These are phyloP conservation scores for Cabera pusaria DNA, from an alignment of 2,888 invertebrate species.

Conservation along the genomic window DNA sequence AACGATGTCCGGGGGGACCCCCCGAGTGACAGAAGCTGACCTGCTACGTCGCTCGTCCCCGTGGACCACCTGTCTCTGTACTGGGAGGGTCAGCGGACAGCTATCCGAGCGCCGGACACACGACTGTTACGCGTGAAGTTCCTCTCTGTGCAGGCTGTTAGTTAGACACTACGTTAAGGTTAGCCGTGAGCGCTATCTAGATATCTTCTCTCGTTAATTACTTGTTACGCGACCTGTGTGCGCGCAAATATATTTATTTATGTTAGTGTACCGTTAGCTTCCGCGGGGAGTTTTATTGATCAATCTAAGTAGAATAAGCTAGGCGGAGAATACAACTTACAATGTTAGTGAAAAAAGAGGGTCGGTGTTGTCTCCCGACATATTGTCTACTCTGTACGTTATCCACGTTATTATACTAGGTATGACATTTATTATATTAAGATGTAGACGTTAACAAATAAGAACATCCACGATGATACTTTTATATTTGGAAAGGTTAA, in stretches of 20 bases:
- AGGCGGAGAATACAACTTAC: background rate
- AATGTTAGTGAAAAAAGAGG: too few species aligned
- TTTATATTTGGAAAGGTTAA: constrained; percentile 17
- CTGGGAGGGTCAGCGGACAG: too few species aligned
- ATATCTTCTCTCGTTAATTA: constrained; percentile 2
- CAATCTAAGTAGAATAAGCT: background rate
- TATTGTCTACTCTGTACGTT: too few species aligned
- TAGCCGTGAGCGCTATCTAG: constrained; percentile 21
- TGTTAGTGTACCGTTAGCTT: constrained; percentile 3
- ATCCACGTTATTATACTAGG: too few species aligned
- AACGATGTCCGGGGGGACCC: too few species aligned
- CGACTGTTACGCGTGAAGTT: too few species aligned
- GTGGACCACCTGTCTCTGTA: too few species aligned
- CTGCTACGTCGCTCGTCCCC: too few species aligned
- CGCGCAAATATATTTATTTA: constrained; percentile 14
- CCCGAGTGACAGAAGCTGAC: too few species aligned
- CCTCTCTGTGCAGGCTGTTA: constrained; percentile 17
- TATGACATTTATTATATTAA: too few species aligned
- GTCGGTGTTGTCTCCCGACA: constrained; percentile 5
- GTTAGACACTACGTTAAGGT: constrained; percentile 28
- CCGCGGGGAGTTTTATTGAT: background rate
- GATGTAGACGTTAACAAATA: too few species aligned
- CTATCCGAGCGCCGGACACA: too few species aligned
- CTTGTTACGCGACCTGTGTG: constrained; percentile 8
- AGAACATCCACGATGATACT: constrained; percentile 18